A percentile compares a stretch with the other conserved stretches of the same genome.
These are phyloP conservation scores for Campoletis sonorensis DNA, from an alignment of 1,140 invertebrate species.

Conservation along the genomic window DNA sequence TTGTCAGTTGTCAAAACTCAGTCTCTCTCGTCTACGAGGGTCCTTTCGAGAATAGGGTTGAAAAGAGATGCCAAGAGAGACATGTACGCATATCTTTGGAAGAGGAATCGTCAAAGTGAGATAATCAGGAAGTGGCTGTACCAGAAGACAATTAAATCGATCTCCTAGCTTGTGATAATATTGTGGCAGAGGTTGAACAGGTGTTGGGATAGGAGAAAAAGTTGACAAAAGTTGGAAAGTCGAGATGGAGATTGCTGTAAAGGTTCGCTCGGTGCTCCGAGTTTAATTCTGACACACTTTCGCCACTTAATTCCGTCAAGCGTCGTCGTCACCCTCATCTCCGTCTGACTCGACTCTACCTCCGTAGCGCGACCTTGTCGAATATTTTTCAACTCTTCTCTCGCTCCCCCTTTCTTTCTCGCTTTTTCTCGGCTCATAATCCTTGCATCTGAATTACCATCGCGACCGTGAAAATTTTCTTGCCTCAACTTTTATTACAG, in stretches of 20 bases:
- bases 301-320: slow-evolving; percentile 39
- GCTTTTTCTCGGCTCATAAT: neutral
- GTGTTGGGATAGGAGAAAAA: slow-evolving; percentile 9
- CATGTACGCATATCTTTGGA: slow-evolving; percentile 21
- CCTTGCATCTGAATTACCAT: slow-evolving; percentile 40
- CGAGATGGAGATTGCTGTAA: neutral
- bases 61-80: slow-evolving; percentile 40
- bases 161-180: neutral
- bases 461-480: slow-evolving; percentile 43
- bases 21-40: slow-evolving; percentile 44
- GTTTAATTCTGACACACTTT: slow-evolving; percentile 36
- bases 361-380: slow-evolving; percentile 34
- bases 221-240: slow-evolving; percentile 39
- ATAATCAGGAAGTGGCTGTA: slow-evolving; percentile 22
- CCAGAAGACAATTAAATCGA: slow-evolving; percentile 29
- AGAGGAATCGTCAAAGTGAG: neutral
- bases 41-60: slow-evolving; percentile 56
- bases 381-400: slow-evolving; percentile 39
- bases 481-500: slow-evolving; percentile 42
- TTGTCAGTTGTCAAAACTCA: neutral
- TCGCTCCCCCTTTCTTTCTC: neutral
- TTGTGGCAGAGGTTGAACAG: neutral
- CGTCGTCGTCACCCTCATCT: slow-evolving; percentile 25
- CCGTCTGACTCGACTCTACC: slow-evolving; percentile 23
- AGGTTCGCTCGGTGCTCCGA: neutral